Base-by-base conservation (phyloP, 2,888 invertebrate species). In the Phrixothrix hirtus region DNA sequence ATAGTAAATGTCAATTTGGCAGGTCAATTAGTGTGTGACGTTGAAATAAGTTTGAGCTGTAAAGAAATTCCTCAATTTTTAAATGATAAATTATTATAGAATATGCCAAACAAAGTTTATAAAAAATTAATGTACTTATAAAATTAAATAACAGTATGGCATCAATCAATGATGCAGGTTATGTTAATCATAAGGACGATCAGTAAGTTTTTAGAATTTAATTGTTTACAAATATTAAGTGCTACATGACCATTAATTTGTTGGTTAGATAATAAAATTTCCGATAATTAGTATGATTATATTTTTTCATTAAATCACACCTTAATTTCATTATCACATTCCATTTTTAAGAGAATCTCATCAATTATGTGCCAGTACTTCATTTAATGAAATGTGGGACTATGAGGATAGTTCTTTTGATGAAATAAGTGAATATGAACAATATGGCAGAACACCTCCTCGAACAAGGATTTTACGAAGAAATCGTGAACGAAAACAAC, bases 391-490 rank as follows among this genome's bases (percentile, higher is more conserved):
- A 48, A 46, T 41, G 30, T 41, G 39, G 35, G 41, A 45, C 41
- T 47, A 46, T 37, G 52, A 53, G 42, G 52, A 53, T 53, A 47
- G 47, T 38, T 47, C 54, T 27, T 38, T 51, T 38, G 57, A 57
- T 53, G 55, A 77, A 38, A 72, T 71, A 11, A 71, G 74, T 43
- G 75, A 78, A 54, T 82, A 79, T 64, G 89, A 88, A 65, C 80
- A 83, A 57, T 86, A 86, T 60, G 86, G 89, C 42, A 83, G 83
- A 68, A 90, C 90, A 32, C 90, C 90, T n/a, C 89, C 89, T 0
- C 79, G 90, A 58, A 86, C 88, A 38, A 82, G 88, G 65, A 83
- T 87, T 64, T 73, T 72, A 55, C 73, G 79, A 31, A 78, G 79
- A 59, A 77, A 76, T 59, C 75, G 77, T 17, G 78, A 79, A 59